Conservation (phyloP, 2,797 vertebrate species). For the Meda fulgida region DNA sequence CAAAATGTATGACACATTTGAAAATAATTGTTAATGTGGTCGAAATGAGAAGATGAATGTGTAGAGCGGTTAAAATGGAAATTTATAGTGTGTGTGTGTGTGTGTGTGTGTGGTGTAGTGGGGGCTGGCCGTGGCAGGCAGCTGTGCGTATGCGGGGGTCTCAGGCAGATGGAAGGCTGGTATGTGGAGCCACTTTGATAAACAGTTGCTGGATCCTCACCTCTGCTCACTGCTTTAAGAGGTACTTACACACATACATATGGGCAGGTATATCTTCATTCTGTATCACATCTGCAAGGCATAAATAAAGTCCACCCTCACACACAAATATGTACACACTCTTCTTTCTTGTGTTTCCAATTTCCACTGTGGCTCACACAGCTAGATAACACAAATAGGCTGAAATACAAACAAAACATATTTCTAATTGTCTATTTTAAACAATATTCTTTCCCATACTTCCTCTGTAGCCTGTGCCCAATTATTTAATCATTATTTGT, state of each 20-base stretch:
- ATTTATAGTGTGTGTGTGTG: slow-evolving; percentile 7
- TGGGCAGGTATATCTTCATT: slow-evolving; percentile 22
- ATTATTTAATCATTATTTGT: slow-evolving; percentile 1
- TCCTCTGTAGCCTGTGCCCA: background rate
- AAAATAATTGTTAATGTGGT: slow-evolving; percentile 17
- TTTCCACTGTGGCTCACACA: slow-evolving; percentile 34
- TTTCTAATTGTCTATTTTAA: slow-evolving; percentile 1
- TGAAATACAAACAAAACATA: slow-evolving; percentile 22
- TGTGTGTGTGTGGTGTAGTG: slow-evolving; percentile 77
- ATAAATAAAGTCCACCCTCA: slow-evolving; percentile 23
- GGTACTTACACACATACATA: slow-evolving; percentile 73
- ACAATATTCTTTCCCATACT: background rate
- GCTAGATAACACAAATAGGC: background rate
- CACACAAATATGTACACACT: background rate
- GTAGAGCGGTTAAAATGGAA: background rate
- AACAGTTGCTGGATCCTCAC: slow-evolving; percentile 97
- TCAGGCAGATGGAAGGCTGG: slow-evolving; percentile 88
- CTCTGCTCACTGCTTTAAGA: slow-evolving; percentile 98
- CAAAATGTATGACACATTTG: slow-evolving; percentile 4
- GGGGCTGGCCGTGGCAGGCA: slow-evolving; percentile 97
- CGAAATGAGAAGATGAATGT: background rate
- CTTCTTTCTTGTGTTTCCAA: background rate
- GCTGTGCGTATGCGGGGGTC: slow-evolving; percentile 89
- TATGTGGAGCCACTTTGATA: slow-evolving; percentile 95
- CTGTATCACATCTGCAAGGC: slow-evolving; percentile 19